Base-by-base conservation (phyloP, 2,888 invertebrate genomes). In the Drosophila borborema region DNA sequence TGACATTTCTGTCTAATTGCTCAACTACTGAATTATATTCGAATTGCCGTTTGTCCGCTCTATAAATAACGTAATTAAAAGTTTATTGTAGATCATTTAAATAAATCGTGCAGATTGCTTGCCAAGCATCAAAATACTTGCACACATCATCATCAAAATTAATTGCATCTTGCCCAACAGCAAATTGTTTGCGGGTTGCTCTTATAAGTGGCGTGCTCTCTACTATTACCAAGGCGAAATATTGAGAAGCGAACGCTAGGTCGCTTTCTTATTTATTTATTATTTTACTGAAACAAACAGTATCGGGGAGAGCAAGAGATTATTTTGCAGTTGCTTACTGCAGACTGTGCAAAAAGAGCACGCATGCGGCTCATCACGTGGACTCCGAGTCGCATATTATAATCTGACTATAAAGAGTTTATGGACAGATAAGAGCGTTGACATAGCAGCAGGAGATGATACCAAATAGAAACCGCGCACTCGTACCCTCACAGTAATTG, bases 51-150 rank as follows among this genome's bases (percentile, higher is more conserved):
- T 59, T 49, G 71, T 70, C 74, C 72, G 56, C 48, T 64, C 84
- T 80, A 89, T 75, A 84, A 84, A 85, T 89, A 85, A 81, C 70
- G 59, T 53, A 70, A 84, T 84, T 87, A 65, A 78, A 78, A 80
- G 61, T 69, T 48, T 64, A 54, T 18, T 36, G 7, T 18, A 18
- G 56, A 58, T 51, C 51, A 59, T 41, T 64, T 23, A 28, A 60
- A 76, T 68, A 69, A 69, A 71, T 68, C 72, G 53, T 63, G 51
- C 43, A 72, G 69, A 79, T 63, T 61, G 77, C 74, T 81, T 82
- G 86, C 82, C 90, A 84, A 89, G 78, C 72, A 80, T 41, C 74
- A 74, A 78, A 81, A 70, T 60, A 38, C 68, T 74, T 62, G 69
- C 63, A 56, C 88, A 58, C 88, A 81, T 80, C 83, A 81, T 72